phyloP scores from a whole-genome alignment of 2,113 vertebrate genomes.

The Pluvianellus socialis region DNA sequence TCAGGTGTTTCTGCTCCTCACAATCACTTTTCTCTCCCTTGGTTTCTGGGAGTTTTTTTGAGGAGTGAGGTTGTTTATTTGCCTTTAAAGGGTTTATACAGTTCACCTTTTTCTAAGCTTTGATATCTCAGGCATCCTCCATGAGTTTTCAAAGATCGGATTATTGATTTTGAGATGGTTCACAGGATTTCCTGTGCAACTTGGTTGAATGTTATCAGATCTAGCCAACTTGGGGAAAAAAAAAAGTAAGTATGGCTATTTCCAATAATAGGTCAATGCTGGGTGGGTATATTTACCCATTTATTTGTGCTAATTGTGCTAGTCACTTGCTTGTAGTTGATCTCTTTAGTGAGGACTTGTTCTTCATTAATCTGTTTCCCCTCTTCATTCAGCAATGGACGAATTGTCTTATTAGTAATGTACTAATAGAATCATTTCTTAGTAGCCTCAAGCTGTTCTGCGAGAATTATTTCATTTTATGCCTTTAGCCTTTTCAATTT shows the following conservation, averaged over 20 bases:
- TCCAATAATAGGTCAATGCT: neutral
- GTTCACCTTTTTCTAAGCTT: neutral
- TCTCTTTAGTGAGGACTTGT: neutral
- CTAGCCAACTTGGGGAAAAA: neutral
- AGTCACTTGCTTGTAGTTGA: neutral
- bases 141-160: neutral
- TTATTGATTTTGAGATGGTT: neutral
- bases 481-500: neutral
- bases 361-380: neutral
- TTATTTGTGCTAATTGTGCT: neutral
- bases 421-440: neutral
- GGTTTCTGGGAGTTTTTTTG: neutral
- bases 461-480: neutral
- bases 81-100: neutral
- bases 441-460: neutral
- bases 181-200: neutral
- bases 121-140: neutral
- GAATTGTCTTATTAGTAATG: neutral
- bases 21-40: neutral
- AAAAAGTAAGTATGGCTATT: neutral
- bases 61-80: neutral
- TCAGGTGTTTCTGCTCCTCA: neutral
- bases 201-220: neutral
- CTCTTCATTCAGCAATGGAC: neutral
- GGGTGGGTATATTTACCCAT: neutral